Base-by-base conservation (phyloP, 1,140 invertebrate genomes). In the Cataglyphis hispanica region DNA sequence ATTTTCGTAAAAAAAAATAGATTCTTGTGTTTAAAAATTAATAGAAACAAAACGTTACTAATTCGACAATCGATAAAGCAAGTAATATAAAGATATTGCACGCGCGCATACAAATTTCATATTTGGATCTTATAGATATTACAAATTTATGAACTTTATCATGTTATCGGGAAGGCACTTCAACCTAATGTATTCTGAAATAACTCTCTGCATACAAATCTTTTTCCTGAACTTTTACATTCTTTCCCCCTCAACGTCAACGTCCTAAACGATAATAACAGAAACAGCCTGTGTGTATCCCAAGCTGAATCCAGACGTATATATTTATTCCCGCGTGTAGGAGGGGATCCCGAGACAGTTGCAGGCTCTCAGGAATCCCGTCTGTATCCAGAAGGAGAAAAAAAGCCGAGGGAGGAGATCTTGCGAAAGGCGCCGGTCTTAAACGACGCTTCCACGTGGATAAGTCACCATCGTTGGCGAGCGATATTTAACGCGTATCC, bases 251-350 rank as follows among this genome's bases (percentile, higher is more conserved):
- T 31, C 46, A n/a, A n/a, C n/a, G 34, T 63, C 66, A 70, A 81
- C 34, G 25, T 37, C 40, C 16, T 78, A 60, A 81, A 72, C 22
- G 66, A 86, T 86, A 86, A 86, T 50, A 86, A 70, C 53, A n/a
- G 63, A 58, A 86, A 80, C 63, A 85, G 37, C 31, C 66, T 63
- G 25, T 37, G 13, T 61, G 37, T 69, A 56, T 60, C 53, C 61
- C 53, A 58, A 34, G 64, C 13, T 56, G 27, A 86, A 86, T 86
- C 27, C 31, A 11, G 4, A 60, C 46, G 22, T 64, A 37, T 84
- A 76, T 40, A 53, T 84, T 37, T 46, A 27, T 46, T 27, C 13
- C 25, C n/a, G 50, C 31, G 43, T 4, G 16, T 11, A 34, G 19
- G 16, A 58, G n/a, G 11, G 8, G 63, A 70, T 69, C 19, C 50